phyloP scores from a whole-genome alignment of 2,797 vertebrate species.

The Gastrophryne carolinensis region DNA sequence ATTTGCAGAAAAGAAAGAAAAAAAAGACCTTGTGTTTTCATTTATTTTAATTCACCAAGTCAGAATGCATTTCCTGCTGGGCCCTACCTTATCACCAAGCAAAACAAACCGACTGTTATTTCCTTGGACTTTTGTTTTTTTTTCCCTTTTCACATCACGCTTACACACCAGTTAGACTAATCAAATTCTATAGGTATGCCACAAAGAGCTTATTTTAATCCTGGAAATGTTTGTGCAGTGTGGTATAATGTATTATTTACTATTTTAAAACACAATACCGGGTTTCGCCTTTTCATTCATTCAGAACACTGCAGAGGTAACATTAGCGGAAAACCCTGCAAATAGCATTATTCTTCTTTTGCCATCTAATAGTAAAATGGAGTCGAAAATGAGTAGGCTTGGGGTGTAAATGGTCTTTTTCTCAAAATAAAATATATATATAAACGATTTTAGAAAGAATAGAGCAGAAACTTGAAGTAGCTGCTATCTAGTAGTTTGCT shows the following conservation, averaged over 20 bases:
- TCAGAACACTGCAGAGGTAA: neutral
- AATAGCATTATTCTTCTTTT: neutral
- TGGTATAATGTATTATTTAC: neutral
- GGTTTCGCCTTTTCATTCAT: neutral
- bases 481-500: too few relatives aligned
- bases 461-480: too few relatives aligned
- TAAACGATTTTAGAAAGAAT: too few relatives aligned
- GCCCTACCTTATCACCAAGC: neutral
- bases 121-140: neutral
- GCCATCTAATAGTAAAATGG: too few relatives aligned
- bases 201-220: slow-evolving; percentile 1
- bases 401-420: too few relatives aligned
- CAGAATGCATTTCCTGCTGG: neutral
- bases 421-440: too few relatives aligned
- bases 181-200: neutral
- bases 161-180: neutral
- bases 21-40: neutral
- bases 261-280: neutral
- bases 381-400: neutral
- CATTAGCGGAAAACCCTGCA: neutral
- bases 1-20: neutral
- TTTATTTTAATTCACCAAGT: neutral
- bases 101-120: neutral
- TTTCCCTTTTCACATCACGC: neutral
- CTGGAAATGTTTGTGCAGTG: neutral